Evolutionary conservation across 2,113 vertebrate genomes (phyloP).

Genomic region (Poecilia latipinna): DNA sequence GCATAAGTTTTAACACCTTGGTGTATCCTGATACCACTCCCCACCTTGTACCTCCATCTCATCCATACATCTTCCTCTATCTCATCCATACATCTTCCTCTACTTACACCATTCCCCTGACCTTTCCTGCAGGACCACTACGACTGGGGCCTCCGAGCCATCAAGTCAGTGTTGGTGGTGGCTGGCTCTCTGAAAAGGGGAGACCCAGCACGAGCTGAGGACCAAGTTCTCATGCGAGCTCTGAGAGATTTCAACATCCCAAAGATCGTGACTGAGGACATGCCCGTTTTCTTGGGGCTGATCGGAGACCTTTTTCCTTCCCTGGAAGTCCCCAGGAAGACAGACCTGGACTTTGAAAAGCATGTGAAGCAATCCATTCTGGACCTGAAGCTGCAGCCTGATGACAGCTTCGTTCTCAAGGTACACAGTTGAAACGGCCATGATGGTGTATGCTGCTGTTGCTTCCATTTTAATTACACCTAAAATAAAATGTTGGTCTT

Average conservation of each 20-base stretch:
- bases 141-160: constrained; percentile 95
- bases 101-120: not conserved
- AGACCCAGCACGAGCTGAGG: constrained; percentile 88
- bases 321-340: constrained; percentile 88
- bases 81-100: not conserved
- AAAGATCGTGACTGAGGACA: constrained; percentile 92
- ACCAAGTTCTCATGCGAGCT: constrained; percentile 95
- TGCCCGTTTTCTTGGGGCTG: constrained; percentile 94
- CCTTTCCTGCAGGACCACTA: constrained; percentile 89
- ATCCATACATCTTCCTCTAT: not conserved
- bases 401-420: constrained; percentile 96
- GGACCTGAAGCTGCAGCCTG: constrained; percentile 89
- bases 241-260: constrained; percentile 95
- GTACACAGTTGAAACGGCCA: constrained; percentile 72
- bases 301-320: constrained; percentile 93
- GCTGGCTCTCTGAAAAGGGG: constrained; percentile 91
- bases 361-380: constrained; percentile 86
- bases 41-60: not conserved
- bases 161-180: constrained; percentile 95
- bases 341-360: constrained; percentile 85
- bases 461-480: constrained; percentile 33
- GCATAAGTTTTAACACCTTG: not conserved
- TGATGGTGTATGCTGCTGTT: constrained; percentile 8
- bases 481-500: not conserved
- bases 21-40: not conserved